A percentile compares a stretch with the other conserved stretches of the same genome.
phyloP scores from a whole-genome alignment of 2,797 vertebrate genomes.

The Mallotus villosus region DNA sequence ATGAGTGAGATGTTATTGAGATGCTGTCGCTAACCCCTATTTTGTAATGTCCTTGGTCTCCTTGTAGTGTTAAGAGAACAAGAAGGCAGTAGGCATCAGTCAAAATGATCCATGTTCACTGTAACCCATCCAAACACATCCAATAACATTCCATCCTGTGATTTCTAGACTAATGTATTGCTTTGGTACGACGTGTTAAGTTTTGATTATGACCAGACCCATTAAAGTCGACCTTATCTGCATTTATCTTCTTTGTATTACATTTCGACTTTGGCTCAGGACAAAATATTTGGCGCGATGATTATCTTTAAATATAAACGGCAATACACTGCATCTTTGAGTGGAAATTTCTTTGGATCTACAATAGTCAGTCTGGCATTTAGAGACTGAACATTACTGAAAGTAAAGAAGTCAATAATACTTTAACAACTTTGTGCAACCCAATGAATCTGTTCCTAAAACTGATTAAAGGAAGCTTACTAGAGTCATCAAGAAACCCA shows the following conservation, averaged over 20 bases:
- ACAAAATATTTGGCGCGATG: constrained; percentile 6
- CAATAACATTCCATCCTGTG: constrained; percentile 40
- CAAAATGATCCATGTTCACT: constrained; percentile 22
- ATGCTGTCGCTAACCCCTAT: not conserved
- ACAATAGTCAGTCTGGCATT: not conserved
- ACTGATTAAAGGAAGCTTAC: not conserved
- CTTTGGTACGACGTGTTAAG: constrained; percentile 27
- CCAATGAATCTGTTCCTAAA: no score
- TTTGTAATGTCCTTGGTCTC: not conserved
- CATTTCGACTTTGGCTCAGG: constrained; percentile 50
- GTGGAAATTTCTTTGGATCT: not conserved
- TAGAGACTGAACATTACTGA: no score
- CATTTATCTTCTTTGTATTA: constrained; percentile 55
- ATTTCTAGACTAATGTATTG: constrained; percentile 42
- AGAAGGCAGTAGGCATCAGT: constrained; percentile 3
- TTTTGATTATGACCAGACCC: constrained; percentile 48
- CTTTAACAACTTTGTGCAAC: no score
- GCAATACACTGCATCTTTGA: not conserved
- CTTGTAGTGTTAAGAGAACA: constrained; percentile 10
- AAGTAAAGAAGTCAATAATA: no score
- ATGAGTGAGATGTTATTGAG: not conserved
- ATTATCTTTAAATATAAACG: not conserved
- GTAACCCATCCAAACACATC: constrained; percentile 34
- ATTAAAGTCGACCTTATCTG: constrained; percentile 54
- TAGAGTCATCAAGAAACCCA: not conserved